phyloP scores from a whole-genome alignment of 2,113 vertebrate species.

The Tupaia chinensis region DNA sequence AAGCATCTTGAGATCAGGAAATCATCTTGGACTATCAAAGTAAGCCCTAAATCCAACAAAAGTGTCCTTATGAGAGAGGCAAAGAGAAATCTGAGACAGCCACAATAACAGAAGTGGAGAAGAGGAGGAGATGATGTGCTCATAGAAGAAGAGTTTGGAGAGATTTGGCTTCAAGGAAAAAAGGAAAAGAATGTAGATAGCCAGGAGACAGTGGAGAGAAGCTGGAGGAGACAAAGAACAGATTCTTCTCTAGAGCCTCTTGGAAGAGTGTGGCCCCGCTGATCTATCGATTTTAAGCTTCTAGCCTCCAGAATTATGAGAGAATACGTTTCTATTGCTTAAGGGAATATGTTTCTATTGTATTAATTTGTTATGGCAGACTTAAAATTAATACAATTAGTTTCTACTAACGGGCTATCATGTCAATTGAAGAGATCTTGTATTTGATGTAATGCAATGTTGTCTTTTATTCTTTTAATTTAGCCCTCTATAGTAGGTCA shows the following conservation, averaged over 20 bases:
- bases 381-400: neutral
- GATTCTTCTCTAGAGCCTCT: neutral
- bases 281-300: neutral
- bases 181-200: neutral
- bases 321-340: neutral
- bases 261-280: neutral
- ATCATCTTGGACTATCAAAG: neutral
- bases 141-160: neutral
- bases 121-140: neutral
- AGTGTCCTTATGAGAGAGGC: neutral
- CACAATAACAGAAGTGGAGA: neutral
- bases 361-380: neutral
- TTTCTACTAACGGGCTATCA: neutral
- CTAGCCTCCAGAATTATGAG: neutral
- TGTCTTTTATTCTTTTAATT: neutral
- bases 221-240: neutral
- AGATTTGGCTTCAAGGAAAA: neutral
- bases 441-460: neutral
- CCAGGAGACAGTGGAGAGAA: neutral
- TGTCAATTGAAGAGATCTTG: neutral
- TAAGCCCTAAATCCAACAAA: neutral
- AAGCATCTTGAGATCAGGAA: neutral
- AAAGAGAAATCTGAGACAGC: neutral
- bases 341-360: neutral
- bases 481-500: neutral